Conservation (phyloP, 2,113 vertebrate species). For the Nyctibius bracteatus region DNA sequence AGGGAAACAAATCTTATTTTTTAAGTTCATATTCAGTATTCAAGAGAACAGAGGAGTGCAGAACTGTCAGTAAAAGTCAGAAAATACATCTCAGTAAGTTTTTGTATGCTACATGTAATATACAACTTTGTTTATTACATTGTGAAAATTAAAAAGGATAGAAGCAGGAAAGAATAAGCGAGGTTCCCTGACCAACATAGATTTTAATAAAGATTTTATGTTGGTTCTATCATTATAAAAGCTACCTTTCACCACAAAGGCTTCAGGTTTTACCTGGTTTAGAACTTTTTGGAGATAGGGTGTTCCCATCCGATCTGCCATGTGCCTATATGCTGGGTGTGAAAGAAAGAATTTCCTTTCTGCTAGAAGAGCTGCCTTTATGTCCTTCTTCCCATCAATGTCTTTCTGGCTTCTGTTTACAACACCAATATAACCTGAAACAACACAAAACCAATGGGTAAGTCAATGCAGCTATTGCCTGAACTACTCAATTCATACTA, state of each 20-base stretch:
- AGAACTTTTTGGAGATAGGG: constrained; percentile 91
- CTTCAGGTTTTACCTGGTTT: constrained; percentile 84
- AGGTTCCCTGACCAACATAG: background rate
- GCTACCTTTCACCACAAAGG: background rate
- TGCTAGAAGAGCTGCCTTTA: constrained; percentile 86
- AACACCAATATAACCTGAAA: constrained; percentile 92
- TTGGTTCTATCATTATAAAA: background rate
- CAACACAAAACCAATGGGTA: background rate
- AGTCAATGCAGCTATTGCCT: background rate
- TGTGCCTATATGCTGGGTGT: constrained; percentile 91
- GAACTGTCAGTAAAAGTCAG: background rate
- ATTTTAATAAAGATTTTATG: background rate
- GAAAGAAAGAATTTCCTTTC: constrained; percentile 98
- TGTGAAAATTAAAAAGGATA: background rate
- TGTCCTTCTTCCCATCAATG: constrained; percentile 97
- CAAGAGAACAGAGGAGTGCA: background rate
- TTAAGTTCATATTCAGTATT: background rate
- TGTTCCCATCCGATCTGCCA: constrained; percentile 97
- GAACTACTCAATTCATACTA: background rate
- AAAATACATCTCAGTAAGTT: background rate
- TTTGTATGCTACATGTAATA: background rate
- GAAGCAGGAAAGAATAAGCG: background rate
- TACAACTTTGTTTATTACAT: background rate
- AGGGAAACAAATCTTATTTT: background rate
- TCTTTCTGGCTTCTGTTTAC: constrained; percentile 99